These are phyloP conservation scores for Poeciliopsis turrubarensis DNA, from an alignment of 2,113 vertebrate genomes.

Conservation along the genomic window DNA sequence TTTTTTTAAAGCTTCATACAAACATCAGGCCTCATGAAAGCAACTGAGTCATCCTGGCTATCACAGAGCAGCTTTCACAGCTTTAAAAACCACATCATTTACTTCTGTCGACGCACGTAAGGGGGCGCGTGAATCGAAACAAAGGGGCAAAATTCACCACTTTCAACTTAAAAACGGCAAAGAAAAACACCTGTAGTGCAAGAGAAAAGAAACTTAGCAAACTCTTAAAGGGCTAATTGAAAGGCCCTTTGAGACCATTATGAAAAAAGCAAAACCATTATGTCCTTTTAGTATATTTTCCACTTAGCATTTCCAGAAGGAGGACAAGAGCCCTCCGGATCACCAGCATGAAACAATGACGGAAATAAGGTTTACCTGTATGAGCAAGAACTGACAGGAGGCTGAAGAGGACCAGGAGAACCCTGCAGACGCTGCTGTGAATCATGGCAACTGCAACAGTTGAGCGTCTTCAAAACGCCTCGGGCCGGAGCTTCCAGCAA, in stretches of 20 bases:
- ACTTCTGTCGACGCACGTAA: constrained; percentile 26
- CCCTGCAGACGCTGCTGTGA: constrained; percentile 58
- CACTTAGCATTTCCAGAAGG: not conserved
- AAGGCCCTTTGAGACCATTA: not conserved
- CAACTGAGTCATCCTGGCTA: constrained; percentile 52
- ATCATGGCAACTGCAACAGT: constrained; percentile 66
- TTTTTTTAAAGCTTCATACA: constrained; percentile 22
- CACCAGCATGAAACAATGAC: not conserved
- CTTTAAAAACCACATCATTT: constrained; percentile 64
- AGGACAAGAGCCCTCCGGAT: not conserved
- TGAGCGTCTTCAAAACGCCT: constrained; percentile 50
- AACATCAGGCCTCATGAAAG: constrained; percentile 47
- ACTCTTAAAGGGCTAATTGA: not conserved
- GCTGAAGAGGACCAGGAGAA: constrained; percentile 65
- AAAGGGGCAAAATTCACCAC: constrained; percentile 21
- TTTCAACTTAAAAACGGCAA: constrained; percentile 14
- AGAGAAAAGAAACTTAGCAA: not conserved
- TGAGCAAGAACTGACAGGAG: constrained; percentile 63
- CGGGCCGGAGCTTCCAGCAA: constrained; percentile 29
- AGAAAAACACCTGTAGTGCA: not conserved
- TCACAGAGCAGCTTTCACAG: constrained; percentile 69
- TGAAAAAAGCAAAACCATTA: not conserved
- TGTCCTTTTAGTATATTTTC: not conserved
- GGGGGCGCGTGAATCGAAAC: not conserved
- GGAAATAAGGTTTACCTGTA: constrained; percentile 73